Conservation (phyloP, 2,888 invertebrate genomes). For the Silvanus unidentatus region DNA sequence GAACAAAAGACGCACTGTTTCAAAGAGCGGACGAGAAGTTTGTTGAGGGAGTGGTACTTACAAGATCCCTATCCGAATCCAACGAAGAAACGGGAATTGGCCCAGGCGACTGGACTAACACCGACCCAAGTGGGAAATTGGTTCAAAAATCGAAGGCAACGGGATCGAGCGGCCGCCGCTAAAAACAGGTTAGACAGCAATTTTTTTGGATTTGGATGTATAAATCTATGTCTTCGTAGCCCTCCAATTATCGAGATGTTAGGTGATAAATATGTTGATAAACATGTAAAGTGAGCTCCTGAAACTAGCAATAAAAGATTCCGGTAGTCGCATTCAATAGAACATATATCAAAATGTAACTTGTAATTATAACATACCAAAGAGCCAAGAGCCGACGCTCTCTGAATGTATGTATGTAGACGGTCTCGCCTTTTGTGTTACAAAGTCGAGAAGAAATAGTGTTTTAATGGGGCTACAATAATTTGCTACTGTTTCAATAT, state of each 20-base stretch:
- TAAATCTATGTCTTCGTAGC: constrained; percentile 10
- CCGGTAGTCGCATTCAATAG: constrained; percentile 33
- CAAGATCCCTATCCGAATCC: constrained; percentile 97
- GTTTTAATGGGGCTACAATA: no score
- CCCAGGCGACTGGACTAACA: constrained; percentile 84
- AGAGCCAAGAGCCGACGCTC: constrained; percentile 13
- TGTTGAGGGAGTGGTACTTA: constrained; percentile 96
- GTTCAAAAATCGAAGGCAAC: constrained; percentile 85
- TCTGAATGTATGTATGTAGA: constrained; percentile 1
- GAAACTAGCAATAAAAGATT: constrained; percentile 26
- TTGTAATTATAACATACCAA: constrained; percentile 24
- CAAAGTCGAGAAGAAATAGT: no score
- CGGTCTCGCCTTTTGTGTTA: not conserved
- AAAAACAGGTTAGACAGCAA: constrained; percentile 79
- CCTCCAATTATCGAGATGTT: constrained; percentile 16
- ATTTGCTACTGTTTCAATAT: no score
- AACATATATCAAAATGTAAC: constrained; percentile 21
- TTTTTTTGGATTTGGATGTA: constrained; percentile 20
- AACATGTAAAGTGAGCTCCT: constrained; percentile 4
- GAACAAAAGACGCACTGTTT: constrained; percentile 96
- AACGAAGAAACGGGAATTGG: constrained; percentile 85
- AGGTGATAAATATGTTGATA: constrained; percentile 1
- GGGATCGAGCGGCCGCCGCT: constrained; percentile 86
- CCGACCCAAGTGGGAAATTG: constrained; percentile 92
- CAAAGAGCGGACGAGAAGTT: constrained; percentile 90